Evolutionary conservation across 2,888 invertebrate species (phyloP), one percentile per base, ranked within the genome.

Genomic region (Xanthia icteritia): DNA sequence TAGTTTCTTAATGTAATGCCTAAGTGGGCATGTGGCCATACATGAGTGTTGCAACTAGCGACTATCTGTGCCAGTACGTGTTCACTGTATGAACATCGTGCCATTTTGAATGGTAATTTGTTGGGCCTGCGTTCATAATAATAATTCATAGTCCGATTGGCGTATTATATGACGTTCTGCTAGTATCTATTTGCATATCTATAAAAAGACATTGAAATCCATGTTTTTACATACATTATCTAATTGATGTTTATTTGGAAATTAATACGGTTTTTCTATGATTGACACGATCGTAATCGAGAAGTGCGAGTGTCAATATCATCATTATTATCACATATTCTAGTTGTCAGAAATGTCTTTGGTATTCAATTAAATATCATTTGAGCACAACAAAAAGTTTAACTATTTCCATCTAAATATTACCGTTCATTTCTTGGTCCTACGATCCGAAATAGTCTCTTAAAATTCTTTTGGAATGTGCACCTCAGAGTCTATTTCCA

Each of bases 1-100:
- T 91, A 92, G 93, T 94, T 94, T 90, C 93, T 94, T 94, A 94
- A 96, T 94, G 94, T 94, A 93, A 91, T 92, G 93, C 92, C 92
- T 94, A 94, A 94, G 93, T 93, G 92, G 92, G 89, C 90, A 91
- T 92, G 90, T 85, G 88, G 88, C 88, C 89, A 88, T 91, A 90
- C 90, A 85, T 83, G 88, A 87, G 89, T 89, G 89, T 90, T 87
- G 91, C 86, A 91, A 90, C 88, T 85, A 86, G 82, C 71, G 73
- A 70, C 83, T 81, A 85, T 87, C 77, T 84, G 76, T 84, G 75
- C 81, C 78, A 76, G 79, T 81, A 81, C 79, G 71, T 79, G 80
- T 73, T 79, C 82, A 73, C 80, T 77, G 81, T 91, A 89, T 77
- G 87, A 86, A 85, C 86, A 82, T 81, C 84, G 85, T 91, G 92